Conservation (phyloP, 2,888 invertebrate species). For the Selenia dentaria region DNA sequence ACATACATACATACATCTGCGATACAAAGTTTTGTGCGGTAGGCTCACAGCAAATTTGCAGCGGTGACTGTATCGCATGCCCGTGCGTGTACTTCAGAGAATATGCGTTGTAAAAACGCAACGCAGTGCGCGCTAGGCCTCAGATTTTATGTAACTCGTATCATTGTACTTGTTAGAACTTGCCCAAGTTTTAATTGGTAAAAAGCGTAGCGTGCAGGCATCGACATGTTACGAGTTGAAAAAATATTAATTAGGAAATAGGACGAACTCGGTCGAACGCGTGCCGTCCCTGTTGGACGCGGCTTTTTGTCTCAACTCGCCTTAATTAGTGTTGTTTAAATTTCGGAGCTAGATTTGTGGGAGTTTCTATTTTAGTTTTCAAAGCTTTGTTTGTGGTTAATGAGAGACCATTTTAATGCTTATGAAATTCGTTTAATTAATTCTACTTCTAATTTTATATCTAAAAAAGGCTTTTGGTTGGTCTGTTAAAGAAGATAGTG, state of each 20-base stretch:
- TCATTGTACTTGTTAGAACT: conserved; percentile 47
- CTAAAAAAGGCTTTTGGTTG: too few species aligned
- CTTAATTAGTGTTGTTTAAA: conserved; percentile 24
- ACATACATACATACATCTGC: too few species aligned
- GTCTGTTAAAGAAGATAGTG: too few species aligned
- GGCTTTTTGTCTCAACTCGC: conserved; percentile 11
- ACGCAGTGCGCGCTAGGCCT: too few species aligned
- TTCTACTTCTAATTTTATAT: too few species aligned
- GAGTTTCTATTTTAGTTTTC: conserved; percentile 3
- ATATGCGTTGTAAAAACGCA: too few species aligned
- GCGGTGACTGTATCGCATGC: too few species aligned
- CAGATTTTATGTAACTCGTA: conserved; percentile 11
- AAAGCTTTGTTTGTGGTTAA: background rate
- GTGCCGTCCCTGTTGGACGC: background rate
- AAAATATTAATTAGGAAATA: conserved; percentile 26
- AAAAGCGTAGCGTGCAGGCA: conserved; percentile 40
- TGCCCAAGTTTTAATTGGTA: conserved; percentile 56
- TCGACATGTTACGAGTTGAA: conserved; percentile 25
- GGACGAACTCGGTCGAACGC: background rate
- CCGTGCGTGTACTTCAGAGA: too few species aligned
- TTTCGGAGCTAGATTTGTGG: conserved; percentile 8
- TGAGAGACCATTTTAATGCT: too few species aligned
- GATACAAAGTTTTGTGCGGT: too few species aligned
- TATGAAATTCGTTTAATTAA: too few species aligned
- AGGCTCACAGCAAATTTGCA: too few species aligned